These are phyloP conservation scores for Margarornis squamiger DNA, from an alignment of 2,797 vertebrate genomes.

Conservation along the genomic window DNA sequence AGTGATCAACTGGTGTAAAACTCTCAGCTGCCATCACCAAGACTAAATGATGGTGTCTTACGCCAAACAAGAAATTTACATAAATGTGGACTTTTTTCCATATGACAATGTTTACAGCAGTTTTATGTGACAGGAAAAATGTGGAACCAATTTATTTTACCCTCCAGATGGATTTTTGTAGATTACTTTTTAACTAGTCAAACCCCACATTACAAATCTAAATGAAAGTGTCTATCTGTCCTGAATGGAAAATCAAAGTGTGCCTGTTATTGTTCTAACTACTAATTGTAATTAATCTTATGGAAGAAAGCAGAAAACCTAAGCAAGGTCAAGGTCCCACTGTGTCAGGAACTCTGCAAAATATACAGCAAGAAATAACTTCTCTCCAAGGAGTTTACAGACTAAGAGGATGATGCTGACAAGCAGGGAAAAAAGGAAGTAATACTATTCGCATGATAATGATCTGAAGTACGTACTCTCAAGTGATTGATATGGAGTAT, in stretches of 20 bases:
- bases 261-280: background rate
- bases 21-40: background rate
- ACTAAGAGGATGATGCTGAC: background rate
- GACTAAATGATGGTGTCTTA: background rate
- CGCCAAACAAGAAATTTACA: constrained; percentile 1
- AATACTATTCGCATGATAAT: background rate
- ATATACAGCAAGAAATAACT: background rate
- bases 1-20: background rate
- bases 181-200: constrained; percentile 4
- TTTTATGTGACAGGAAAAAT: background rate
- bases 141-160: constrained; percentile 15
- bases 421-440: background rate
- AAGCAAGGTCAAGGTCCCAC: background rate
- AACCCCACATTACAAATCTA: background rate
- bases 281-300: background rate
- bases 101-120: background rate
- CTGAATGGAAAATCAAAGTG: background rate
- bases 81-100: background rate
- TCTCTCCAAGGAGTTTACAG: background rate
- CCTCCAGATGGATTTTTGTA: constrained; percentile 2
- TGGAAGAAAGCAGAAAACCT: background rate
- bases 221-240: background rate
- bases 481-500: background rate
- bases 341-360: background rate
- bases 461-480: background rate